Evolutionary conservation across 2,797 vertebrate genomes (phyloP), one percentile per base, ranked within the genome.

Genomic region (Mormyrus hasselquistii): DNA sequence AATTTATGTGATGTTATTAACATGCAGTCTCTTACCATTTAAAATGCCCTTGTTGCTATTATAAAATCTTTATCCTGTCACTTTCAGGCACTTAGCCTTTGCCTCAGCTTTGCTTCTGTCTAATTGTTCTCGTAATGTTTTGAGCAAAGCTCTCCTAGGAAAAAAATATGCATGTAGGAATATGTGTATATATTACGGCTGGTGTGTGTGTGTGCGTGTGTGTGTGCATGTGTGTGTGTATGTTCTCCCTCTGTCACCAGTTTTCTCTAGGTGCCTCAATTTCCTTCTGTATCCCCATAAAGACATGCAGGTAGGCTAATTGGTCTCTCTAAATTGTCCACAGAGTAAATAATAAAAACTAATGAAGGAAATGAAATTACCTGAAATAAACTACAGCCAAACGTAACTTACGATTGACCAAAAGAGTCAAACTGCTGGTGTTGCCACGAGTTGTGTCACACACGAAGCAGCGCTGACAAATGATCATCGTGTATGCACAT

Each of bases 1-100:
- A 90, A 92, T 92, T 93, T 91, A 92, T 91, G 89, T 92, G 91
- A 92, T 89, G 91, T 92, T 93, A 91, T 93, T 92, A 92, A 92
- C 91, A 90, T 90, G 88, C 88, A 87, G 90, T 90, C 89, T 91
- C 92, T 90, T 76, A 89, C 88, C 89, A 87, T 91, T 89, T 92
- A 89, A 44, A 92, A 92, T 90, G 90, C 91, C 88, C 89, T 89
- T 53, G 79, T 87, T 88, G 88, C 55, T 89, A 73, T 55, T 89
- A 90, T 88, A 79, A 88, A 90, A 90, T 65, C 76, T 62, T 87
- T 38, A 62, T 79, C 57, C 49, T 69, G 76, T 85, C 73, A 82
- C 88, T 84, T 55, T 57, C 55, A 49, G 79, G 53, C 87, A 83
- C 29, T 90, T 90, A 90, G 84, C 89, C 57, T 87, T n/a, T 76